Evolutionary conservation across 1,140 invertebrate species (phyloP).

Genomic region (Wasmannia auropunctata): DNA sequence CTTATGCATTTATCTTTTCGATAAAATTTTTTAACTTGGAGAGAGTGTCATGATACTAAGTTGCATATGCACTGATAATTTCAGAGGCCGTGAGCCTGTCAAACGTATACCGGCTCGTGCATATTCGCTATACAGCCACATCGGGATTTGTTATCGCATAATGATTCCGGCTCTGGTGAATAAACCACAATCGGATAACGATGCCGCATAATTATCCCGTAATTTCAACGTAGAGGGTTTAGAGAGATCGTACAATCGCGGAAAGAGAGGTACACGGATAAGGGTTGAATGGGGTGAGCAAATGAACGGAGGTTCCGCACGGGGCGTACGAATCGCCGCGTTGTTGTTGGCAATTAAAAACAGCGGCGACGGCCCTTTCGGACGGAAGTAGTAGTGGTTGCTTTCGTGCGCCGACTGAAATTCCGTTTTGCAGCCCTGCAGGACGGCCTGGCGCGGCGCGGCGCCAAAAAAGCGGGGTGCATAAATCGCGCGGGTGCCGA

Average conservation of each 20-base stretch:
- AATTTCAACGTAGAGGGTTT: conserved; percentile 41
- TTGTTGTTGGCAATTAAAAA: conserved; percentile 45
- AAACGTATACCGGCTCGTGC: background rate
- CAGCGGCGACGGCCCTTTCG: background rate
- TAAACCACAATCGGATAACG: conserved; percentile 48
- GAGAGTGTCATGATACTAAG: background rate
- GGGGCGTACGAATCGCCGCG: conserved; percentile 19
- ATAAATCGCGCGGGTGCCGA: conserved; percentile 71
- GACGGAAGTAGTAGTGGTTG: background rate
- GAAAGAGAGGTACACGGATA: background rate
- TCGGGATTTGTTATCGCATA: conserved; percentile 51
- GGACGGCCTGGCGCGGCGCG: background rate
- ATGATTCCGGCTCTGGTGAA: conserved; percentile 19
- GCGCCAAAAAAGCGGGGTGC: conserved; percentile 56
- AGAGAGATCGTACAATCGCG: background rate
- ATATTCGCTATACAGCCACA: background rate
- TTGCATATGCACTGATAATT: conserved; percentile 27
- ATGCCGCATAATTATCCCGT: conserved; percentile 31
- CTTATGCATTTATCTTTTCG: conserved; percentile 26
- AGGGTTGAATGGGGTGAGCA: background rate
- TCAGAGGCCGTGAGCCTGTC: background rate
- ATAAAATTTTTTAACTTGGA: conserved; percentile 17
- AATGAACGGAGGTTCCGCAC: background rate
- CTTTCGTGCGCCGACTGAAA: conserved; percentile 65
- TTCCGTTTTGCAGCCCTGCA: conserved; percentile 2